Conservation (phyloP, 2,888 invertebrate genomes). For the Hyles lineata region DNA sequence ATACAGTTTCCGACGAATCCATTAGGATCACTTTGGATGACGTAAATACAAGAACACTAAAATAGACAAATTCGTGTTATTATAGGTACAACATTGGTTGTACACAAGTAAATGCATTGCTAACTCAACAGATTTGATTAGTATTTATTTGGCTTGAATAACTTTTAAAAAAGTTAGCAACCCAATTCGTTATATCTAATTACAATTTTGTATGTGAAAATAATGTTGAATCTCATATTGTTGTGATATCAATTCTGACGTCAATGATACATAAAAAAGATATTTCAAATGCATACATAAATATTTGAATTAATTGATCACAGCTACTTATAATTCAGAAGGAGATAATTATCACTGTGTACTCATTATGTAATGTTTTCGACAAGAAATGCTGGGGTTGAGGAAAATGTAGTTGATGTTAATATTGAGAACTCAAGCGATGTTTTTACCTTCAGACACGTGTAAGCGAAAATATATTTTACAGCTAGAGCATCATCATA, state of each 20-base stretch:
- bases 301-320: background rate
- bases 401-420: background rate
- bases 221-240: background rate
- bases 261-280: background rate
- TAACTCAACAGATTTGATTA: background rate
- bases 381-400: background rate
- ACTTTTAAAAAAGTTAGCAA: background rate
- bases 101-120: background rate
- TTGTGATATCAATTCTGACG: background rate
- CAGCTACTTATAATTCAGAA: background rate
- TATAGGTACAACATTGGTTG: background rate
- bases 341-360: background rate
- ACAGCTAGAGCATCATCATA: conserved; percentile 72
- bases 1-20: conserved; percentile 19
- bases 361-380: background rate
- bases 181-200: background rate
- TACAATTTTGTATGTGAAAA: background rate
- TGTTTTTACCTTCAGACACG: conserved; percentile 37
- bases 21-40: conserved; percentile 24
- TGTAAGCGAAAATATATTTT: conserved; percentile 64
- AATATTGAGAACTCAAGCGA: background rate
- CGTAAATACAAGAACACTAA: conserved; percentile 23
- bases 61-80: background rate
- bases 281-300: conserved; percentile 4
- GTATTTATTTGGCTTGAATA: background rate